phyloP scores from a whole-genome alignment of 2,888 invertebrate species.

The Pandemis heparana region DNA sequence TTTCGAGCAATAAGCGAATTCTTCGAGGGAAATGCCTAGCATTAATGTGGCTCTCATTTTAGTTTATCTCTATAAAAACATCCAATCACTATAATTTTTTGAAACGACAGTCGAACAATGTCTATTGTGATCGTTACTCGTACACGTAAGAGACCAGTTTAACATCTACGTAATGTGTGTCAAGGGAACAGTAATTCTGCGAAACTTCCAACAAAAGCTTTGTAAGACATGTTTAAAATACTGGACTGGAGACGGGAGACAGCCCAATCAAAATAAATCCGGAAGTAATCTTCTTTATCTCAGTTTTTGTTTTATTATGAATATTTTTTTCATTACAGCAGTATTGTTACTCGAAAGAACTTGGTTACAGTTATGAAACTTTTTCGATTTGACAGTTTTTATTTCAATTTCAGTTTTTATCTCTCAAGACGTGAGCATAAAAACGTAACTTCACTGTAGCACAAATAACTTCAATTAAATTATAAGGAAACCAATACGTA shows the following conservation, averaged over 20 bases:
- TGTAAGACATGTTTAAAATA: slow-evolving; percentile 5
- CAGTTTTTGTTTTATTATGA: slow-evolving; percentile 3
- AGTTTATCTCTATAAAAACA: too few relatives aligned
- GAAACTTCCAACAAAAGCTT: neutral
- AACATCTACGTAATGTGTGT: slow-evolving; percentile 2
- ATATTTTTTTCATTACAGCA: slow-evolving; percentile 17
- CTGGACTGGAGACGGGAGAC: neutral
- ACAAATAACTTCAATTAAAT: neutral
- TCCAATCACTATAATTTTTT: neutral
- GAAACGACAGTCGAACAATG: neutral
- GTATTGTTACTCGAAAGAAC: neutral
- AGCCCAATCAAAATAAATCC: slow-evolving; percentile 1
- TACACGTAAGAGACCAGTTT: neutral
- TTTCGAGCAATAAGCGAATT: too few relatives aligned
- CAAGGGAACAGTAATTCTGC: slow-evolving; percentile 3
- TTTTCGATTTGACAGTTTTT: slow-evolving; percentile 39
- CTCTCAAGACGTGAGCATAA: neutral
- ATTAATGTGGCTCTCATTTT: too few relatives aligned
- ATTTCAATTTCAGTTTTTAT: slow-evolving; percentile 20
- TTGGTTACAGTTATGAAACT: slow-evolving; percentile 20
- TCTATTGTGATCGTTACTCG: neutral
- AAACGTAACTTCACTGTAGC: neutral
- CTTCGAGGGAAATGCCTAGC: too few relatives aligned
- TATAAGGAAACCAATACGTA: neutral
- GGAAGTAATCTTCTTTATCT: neutral